phyloP scores from a whole-genome alignment of 2,888 invertebrate genomes.

The Sacculina carcini region DNA sequence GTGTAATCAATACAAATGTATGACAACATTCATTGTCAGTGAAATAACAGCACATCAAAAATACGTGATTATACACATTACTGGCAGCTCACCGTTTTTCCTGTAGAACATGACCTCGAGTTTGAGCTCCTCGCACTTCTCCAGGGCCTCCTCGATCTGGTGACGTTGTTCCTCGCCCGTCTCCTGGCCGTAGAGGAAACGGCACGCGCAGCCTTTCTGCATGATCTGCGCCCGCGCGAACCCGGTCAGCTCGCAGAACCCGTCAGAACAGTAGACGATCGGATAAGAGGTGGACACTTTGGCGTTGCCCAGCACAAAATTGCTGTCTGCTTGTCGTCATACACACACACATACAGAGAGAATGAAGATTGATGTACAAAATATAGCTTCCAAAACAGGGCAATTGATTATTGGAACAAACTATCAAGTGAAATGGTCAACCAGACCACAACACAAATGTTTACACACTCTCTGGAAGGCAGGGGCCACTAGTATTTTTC shows the following conservation, averaged over 20 bases:
- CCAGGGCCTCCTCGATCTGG: slow-evolving; percentile 67
- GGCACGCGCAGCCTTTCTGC: slow-evolving; percentile 88
- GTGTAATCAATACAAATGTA: too few species aligned
- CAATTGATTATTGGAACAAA: too few species aligned
- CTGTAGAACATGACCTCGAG: slow-evolving; percentile 82
- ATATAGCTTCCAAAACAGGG: too few species aligned
- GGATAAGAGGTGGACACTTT: slow-evolving; percentile 64
- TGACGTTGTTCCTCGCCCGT: slow-evolving; percentile 63
- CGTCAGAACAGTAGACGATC: slow-evolving; percentile 87
- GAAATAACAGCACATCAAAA: too few species aligned
- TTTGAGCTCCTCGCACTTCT: slow-evolving; percentile 71
- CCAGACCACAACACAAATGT: too few species aligned
- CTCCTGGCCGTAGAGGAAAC: slow-evolving; percentile 73
- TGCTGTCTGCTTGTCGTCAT: slow-evolving; percentile 49
- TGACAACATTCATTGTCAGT: too few species aligned
- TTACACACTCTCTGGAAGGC: too few species aligned
- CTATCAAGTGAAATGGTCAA: too few species aligned
- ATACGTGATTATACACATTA: too few species aligned
- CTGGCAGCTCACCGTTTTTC: slow-evolving; percentile 60
- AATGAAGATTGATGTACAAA: too few species aligned
- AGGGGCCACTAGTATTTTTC: too few species aligned
- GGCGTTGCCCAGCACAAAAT: slow-evolving; percentile 84
- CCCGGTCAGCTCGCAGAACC: slow-evolving; percentile 83
- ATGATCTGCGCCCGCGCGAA: slow-evolving; percentile 81
- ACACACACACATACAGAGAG: too few species aligned